phyloP scores from a whole-genome alignment of 2,888 invertebrate genomes.

The Arctia plantaginis region DNA sequence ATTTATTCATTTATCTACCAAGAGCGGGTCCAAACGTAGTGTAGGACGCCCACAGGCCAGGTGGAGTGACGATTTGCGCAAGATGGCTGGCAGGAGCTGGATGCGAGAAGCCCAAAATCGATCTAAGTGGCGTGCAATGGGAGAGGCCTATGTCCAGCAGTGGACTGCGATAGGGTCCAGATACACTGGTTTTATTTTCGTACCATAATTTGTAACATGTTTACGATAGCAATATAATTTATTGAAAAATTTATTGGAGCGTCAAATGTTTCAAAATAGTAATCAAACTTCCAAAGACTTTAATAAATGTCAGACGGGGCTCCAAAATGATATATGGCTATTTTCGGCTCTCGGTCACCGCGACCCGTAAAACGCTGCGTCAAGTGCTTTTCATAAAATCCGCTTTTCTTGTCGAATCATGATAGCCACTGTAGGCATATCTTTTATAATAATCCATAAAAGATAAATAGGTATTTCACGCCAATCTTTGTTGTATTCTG shows the following conservation, averaged over 20 bases:
- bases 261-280: conserved; percentile 57
- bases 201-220: conserved; percentile 4
- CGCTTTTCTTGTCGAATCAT: conserved; percentile 67
- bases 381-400: conserved; percentile 69
- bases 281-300: conserved; percentile 69
- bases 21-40: too few relatives aligned
- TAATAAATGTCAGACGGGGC: conserved; percentile 75
- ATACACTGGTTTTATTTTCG: conserved; percentile 9
- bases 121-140: too few relatives aligned
- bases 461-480: conserved; percentile 46
- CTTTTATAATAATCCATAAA: conserved; percentile 58
- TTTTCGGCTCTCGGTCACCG: conserved; percentile 64
- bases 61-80: not conserved
- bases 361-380: conserved; percentile 69
- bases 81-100: too few relatives aligned
- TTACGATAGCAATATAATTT: conserved; percentile 20
- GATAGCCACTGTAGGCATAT: conserved; percentile 54
- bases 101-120: too few relatives aligned
- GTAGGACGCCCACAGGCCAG: too few relatives aligned
- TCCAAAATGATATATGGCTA: conserved; percentile 72
- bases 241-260: conserved; percentile 46
- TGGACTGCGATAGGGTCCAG: too few relatives aligned
- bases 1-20: conserved; percentile 9
- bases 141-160: too few relatives aligned
- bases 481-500: conserved; percentile 37